Evolutionary conservation across 2,888 invertebrate species (phyloP).

Genomic region (Cerastis rubricosa): DNA sequence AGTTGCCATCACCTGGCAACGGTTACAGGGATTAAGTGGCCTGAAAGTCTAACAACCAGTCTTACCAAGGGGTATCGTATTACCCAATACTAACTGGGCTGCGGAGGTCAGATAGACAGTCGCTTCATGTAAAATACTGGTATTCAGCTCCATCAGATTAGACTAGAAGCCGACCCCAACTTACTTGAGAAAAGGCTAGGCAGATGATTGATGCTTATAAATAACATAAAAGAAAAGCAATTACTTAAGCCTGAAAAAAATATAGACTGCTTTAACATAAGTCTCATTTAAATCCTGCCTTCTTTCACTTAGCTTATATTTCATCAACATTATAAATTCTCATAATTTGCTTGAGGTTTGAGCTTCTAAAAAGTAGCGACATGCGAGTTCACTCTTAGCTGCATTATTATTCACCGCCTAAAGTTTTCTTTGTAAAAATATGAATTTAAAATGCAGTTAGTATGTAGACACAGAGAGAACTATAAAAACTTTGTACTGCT

Average conservation of each 20-base stretch:
- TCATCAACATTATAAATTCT: conserved; percentile 14
- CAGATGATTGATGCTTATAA: too few species aligned
- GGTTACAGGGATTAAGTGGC: too few species aligned
- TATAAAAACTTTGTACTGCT: conserved; percentile 33
- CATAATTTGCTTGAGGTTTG: not conserved
- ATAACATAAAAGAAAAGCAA: not conserved
- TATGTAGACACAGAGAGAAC: conserved; percentile 31
- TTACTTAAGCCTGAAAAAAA: not conserved
- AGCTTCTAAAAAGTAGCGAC: conserved; percentile 25
- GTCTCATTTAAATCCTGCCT: not conserved
- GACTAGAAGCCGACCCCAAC: too few species aligned
- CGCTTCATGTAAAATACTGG: too few species aligned
- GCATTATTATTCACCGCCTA: conserved; percentile 45
- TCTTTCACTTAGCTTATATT: not conserved
- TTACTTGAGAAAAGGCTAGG: too few species aligned
- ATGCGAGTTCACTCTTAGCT: conserved; percentile 28
- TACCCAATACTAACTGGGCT: too few species aligned
- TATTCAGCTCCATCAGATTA: too few species aligned
- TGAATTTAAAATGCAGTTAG: conserved; percentile 56
- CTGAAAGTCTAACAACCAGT: too few species aligned
- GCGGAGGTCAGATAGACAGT: too few species aligned
- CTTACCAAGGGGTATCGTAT: too few species aligned
- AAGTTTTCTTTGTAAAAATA: conserved; percentile 49
- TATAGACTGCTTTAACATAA: not conserved
- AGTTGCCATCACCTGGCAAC: too few species aligned